Conservation (phyloP, 2,888 invertebrate genomes). For the Pogonocherus hispidulus region DNA sequence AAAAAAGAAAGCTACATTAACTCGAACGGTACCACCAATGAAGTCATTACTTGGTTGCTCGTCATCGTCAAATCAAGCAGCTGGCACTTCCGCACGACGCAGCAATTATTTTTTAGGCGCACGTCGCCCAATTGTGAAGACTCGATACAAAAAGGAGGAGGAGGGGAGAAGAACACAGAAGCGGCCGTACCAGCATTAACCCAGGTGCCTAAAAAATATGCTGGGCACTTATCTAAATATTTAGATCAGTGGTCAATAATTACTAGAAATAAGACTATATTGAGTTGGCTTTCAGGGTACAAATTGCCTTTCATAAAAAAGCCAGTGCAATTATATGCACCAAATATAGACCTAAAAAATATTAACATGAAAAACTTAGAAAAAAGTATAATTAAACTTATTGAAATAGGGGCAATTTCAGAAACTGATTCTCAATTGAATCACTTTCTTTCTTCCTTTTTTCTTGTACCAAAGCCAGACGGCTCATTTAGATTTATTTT, state of each 20-base stretch:
- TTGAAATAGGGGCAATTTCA: neutral
- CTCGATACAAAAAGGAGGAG: conserved; percentile 26
- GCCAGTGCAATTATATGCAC: neutral
- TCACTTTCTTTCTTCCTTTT: neutral
- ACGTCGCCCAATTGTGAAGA: neutral
- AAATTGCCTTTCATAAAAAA: neutral
- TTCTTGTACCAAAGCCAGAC: conserved; percentile 24
- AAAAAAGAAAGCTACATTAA: conserved; percentile 12
- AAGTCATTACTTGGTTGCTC: too few species aligned
- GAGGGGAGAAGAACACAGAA: conserved; percentile 13
- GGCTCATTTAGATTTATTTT: neutral
- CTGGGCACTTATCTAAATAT: conserved; percentile 31
- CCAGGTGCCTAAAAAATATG: conserved; percentile 13
- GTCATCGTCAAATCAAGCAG: neutral
- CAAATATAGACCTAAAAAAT: too few species aligned
- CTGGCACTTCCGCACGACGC: neutral
- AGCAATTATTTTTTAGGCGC: neutral
- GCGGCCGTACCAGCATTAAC: conserved; percentile 7
- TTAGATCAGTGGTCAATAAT: conserved; percentile 27
- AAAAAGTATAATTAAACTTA: neutral
- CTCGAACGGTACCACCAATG: neutral
- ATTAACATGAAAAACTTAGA: neutral
- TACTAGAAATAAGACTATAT: conserved; percentile 11
- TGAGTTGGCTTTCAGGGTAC: conserved; percentile 9
- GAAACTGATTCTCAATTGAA: neutral